These are phyloP conservation scores for Euzophera pinguis DNA, from an alignment of 2,888 invertebrate species.

Conservation along the genomic window DNA sequence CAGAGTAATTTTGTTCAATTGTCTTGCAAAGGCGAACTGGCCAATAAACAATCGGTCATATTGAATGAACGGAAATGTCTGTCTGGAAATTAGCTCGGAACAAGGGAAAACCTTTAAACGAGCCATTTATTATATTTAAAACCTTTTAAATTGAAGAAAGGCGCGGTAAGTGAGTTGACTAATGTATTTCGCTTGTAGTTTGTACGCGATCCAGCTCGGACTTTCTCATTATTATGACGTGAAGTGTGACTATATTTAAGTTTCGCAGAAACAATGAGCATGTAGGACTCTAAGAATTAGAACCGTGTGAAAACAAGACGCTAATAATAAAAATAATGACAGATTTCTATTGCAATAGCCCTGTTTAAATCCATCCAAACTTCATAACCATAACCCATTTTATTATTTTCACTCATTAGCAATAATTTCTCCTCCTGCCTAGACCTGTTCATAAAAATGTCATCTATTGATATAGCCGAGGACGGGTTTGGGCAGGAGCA, in stretches of 20 bases:
- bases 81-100: constrained; percentile 73
- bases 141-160: constrained; percentile 61
- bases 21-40: constrained; percentile 64
- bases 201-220: constrained; percentile 25
- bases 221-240: constrained; percentile 38
- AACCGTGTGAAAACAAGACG: background rate
- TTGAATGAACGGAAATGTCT: constrained; percentile 79
- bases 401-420: too few species aligned
- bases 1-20: constrained; percentile 68
- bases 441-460: too few species aligned
- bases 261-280: background rate
- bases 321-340: too few species aligned
- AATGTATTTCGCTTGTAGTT: constrained; percentile 63
- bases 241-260: constrained; percentile 7
- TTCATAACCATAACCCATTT: too few species aligned
- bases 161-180: constrained; percentile 36
- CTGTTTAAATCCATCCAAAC: too few species aligned
- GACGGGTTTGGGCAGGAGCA: too few species aligned
- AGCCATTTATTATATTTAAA: constrained; percentile 69
- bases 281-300: background rate
- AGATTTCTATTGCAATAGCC: too few species aligned
- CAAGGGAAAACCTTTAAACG: constrained; percentile 76
- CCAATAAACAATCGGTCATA: constrained; percentile 78
- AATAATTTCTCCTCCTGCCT: too few species aligned
- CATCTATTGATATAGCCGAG: too few species aligned